A percentile compares a stretch with the other conserved stretches of the same genome.
Evolutionary conservation across 1,140 invertebrate genomes (phyloP).

Genomic region (Drosophila funebris): DNA sequence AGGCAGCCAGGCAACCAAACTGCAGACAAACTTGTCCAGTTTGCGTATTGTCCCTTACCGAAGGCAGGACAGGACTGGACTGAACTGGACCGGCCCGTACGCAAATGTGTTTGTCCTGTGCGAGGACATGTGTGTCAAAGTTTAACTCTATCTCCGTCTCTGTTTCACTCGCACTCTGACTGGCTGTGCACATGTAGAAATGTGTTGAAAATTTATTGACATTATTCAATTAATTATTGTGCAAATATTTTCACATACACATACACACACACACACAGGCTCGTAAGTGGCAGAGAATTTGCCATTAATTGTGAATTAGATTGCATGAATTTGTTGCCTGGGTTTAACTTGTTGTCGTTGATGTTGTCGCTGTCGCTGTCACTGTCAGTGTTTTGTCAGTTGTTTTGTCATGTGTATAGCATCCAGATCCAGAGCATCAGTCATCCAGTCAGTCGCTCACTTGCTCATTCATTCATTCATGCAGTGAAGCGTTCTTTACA

Average conservation of each 20-base stretch:
- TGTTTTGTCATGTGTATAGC: constrained; percentile 5
- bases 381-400: constrained; percentile 46
- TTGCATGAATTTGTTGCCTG: constrained; percentile 72
- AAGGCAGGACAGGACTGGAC: not conserved
- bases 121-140: constrained; percentile 70
- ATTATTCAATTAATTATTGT: constrained; percentile 84
- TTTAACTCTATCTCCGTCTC: constrained; percentile 53
- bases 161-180: constrained; percentile 18
- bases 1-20: no score
- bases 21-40: constrained; percentile 75
- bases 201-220: constrained; percentile 83
- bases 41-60: constrained; percentile 65
- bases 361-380: not conserved
- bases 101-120: constrained; percentile 80
- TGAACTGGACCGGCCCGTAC: constrained; percentile 43
- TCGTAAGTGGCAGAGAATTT: constrained; percentile 79
- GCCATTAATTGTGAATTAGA: constrained; percentile 82
- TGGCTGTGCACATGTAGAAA: constrained; percentile 51
- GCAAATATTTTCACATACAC: constrained; percentile 79
- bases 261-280: constrained; percentile 37
- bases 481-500: constrained; percentile 66
- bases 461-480: constrained; percentile 64
- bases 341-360: constrained; percentile 54
- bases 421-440: constrained; percentile 24
- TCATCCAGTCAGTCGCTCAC: constrained; percentile 30